Evolutionary conservation across 2,888 invertebrate genomes (phyloP).

Genomic region (Cryptus viduatorius): DNA sequence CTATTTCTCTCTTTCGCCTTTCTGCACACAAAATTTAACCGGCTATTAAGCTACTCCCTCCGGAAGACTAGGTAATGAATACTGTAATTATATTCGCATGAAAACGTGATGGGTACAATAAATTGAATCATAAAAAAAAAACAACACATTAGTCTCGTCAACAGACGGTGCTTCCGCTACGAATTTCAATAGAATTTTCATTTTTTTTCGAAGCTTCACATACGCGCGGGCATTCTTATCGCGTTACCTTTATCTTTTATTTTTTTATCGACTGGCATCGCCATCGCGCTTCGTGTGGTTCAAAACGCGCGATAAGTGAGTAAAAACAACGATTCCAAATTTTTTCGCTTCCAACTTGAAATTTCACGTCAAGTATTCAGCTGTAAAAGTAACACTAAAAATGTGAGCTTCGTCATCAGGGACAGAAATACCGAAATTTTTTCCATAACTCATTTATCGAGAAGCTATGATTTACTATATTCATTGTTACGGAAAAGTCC

Average conservation of each 20-base stretch:
- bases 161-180: neutral
- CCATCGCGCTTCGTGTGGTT: too few relatives aligned
- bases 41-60: slow-evolving; percentile 24
- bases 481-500: too few relatives aligned
- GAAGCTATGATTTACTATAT: too few relatives aligned
- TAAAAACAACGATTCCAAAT: too few relatives aligned
- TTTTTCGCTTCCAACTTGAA: too few relatives aligned
- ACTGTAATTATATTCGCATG: slow-evolving; percentile 25
- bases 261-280: too few relatives aligned
- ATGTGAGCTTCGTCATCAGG: too few relatives aligned
- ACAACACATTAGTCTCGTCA: neutral
- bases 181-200: neutral
- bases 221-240: neutral
- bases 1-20: slow-evolving; percentile 22
- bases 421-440: too few relatives aligned
- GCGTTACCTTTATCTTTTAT: neutral
- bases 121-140: neutral
- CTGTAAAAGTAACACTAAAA: too few relatives aligned
- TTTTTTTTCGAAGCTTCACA: neutral
- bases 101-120: slow-evolving; percentile 13
- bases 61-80: slow-evolving; percentile 36
- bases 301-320: too few relatives aligned
- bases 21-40: slow-evolving; percentile 43
- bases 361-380: too few relatives aligned
- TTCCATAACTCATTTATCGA: too few relatives aligned